Base-by-base conservation (phyloP, 2,113 vertebrate species). In the Lepisosteus osseus region DNA sequence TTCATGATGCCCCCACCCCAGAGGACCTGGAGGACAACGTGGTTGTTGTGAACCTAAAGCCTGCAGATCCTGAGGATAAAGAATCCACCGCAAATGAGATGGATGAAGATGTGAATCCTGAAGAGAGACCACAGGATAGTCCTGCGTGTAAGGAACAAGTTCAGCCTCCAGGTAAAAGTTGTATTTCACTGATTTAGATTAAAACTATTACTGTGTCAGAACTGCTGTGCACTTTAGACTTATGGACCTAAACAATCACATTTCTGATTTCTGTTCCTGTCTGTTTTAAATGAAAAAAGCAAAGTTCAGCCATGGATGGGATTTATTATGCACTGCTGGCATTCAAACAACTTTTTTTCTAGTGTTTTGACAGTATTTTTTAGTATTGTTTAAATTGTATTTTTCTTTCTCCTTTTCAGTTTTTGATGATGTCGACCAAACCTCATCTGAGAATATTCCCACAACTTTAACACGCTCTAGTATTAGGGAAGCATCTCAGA, bases 1-100 rank as follows among this genome's bases (percentile, higher is more conserved):
- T 86, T 75, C 91, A 92, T 12, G 94, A 95, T 74, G 93, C 93
- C 8, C 90, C 86, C 7, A 87, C 86, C 1, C 86, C 92, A 4
- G 80, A 76, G 2, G 89, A 93, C 43, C 81, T 87, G 8, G 80
- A 77, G 44, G 81, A 85, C 64, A 85, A 89, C 51, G 78, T 86
- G 6, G 83, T 92, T 45, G 83, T 86, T 0, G 3, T 90, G 44
- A 86, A 84, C 70, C 74, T 83, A 40, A 76, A 72, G 66, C 54
- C 14, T 6, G 63, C 44, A 4, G 15, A 61, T 67, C 77, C 78
- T 65, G 54, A 61, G 7, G 54, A 69, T 51, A 47, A 1, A 74
- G 15, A 2, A 65, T 12, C 61, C 65, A 29, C 47, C 51, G 7
- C 41, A 17, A 3, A 45, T 11, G 14, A 61, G 9, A 43, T 45